Percentiles rank a stretch among this genome's conserved stretches.
These are phyloP conservation scores for Dynastes maya DNA, from an alignment of 2,888 invertebrate genomes.

Conservation along the genomic window DNA sequence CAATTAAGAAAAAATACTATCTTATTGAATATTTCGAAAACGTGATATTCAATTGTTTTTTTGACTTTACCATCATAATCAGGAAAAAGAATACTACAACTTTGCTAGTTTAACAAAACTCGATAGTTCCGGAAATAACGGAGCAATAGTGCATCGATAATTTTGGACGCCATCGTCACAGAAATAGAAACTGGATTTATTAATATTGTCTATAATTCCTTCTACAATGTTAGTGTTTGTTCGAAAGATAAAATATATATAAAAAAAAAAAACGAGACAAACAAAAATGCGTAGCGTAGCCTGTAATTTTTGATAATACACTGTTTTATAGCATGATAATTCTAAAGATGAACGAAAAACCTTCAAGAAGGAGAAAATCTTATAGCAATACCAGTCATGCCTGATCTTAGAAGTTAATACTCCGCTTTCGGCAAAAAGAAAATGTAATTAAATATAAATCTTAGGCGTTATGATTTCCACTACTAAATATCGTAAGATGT, in stretches of 20 bases:
- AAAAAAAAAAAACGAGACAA: slow-evolving; percentile 1
- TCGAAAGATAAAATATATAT: not conserved
- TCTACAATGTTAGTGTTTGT: slow-evolving; percentile 32
- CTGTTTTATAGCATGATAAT: slow-evolving; percentile 60
- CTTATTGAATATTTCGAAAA: too few relatives aligned
- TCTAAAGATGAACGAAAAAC: slow-evolving; percentile 58
- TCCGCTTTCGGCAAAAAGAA: slow-evolving; percentile 62
- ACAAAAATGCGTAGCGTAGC: slow-evolving; percentile 16
- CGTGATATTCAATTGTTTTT: too few relatives aligned
- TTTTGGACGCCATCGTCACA: not conserved
- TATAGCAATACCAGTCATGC: slow-evolving; percentile 69
- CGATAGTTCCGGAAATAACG: too few relatives aligned
- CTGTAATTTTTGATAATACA: slow-evolving; percentile 34
- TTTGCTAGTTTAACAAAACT: too few relatives aligned
- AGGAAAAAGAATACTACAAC: too few relatives aligned
- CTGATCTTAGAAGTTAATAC: slow-evolving; percentile 66
- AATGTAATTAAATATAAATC: slow-evolving; percentile 12
- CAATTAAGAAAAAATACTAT: too few relatives aligned
- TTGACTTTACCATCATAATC: too few relatives aligned
- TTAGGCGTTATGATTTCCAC: slow-evolving; percentile 12
- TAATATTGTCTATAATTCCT: slow-evolving; percentile 20
- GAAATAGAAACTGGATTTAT: slow-evolving; percentile 42
- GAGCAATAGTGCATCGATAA: too few relatives aligned
- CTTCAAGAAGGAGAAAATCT: slow-evolving; percentile 56
- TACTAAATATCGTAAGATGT: not conserved